Base-by-base conservation (phyloP, 2,113 vertebrate genomes). In the Chionis minor region DNA sequence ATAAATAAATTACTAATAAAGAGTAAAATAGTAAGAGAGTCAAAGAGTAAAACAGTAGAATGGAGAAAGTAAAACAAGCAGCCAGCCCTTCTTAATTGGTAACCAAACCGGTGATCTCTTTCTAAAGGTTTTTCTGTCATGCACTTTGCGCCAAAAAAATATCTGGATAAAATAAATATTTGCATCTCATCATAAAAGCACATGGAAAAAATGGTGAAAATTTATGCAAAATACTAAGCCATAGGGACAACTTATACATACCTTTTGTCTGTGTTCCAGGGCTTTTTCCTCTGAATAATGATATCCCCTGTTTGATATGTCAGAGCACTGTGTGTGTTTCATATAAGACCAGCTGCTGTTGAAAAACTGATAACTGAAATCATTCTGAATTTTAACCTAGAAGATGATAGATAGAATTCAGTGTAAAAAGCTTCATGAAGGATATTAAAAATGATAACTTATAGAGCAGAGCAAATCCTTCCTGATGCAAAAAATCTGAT, bases 261-360 rank as follows among this genome's bases (percentile, higher is more conserved):
- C 98, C 97, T 98, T 98, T 96, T 95, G 33, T 55, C 35, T 94
- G 8, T 33, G 22, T 6, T 58, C 12, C 45, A 44, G 3, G 55
- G 27, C 7, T 44, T 14, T 19, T 13, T 9, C 9, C 45, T 27
- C 0, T 81, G 44, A 75, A 13, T 13, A 2, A 13, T 2, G 1
- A 4, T 16, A 2, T 2, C 6, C 61, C 13, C 9, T 8, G 16
- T 96, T 96, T 67, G 96, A 97, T 15, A 22, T 70, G 24, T 69
- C n/a, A 26, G 14, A 22, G 6, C 5, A 11, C 35, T 98, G 96
- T 26, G 72, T 92, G 3, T 97, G 49, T 63, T 99, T 99, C 86
- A 97, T 59, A 14, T 99, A 99, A 72, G 99, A 98, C 99, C 99
- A 99, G 73, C 97, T 98, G 86, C 99, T 99, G 52, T 99, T 98